Evolutionary conservation across 2,888 invertebrate species (phyloP).

Genomic region (Suillia variegata): DNA sequence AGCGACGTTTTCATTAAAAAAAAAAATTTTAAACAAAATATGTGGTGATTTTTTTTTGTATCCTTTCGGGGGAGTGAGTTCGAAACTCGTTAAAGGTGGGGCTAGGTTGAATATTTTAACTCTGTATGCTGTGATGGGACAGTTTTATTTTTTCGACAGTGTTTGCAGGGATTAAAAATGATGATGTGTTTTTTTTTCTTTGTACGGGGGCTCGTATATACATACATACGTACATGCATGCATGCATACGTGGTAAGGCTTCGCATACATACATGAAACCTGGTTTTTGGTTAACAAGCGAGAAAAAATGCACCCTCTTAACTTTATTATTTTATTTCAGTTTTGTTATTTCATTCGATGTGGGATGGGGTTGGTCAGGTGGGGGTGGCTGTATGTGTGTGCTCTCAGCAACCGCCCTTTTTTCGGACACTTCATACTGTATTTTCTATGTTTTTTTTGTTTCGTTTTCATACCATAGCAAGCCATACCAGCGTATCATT

Average conservation of each 20-base stretch:
- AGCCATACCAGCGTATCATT: slow-evolving; percentile 36
- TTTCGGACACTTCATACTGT: slow-evolving; percentile 48
- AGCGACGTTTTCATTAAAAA: slow-evolving; percentile 8
- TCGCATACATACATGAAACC: slow-evolving; percentile 35
- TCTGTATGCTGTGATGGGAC: slow-evolving; percentile 41
- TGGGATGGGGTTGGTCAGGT: slow-evolving; percentile 24
- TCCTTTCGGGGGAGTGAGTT: neutral
- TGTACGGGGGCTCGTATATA: slow-evolving; percentile 32
- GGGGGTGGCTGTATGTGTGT: too few species aligned
- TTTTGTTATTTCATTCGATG: neutral
- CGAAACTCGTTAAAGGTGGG: too few species aligned
- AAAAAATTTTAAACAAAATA: neutral
- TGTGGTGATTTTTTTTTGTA: neutral
- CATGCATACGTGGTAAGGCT: too few species aligned
- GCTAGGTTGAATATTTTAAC: slow-evolving; percentile 23
- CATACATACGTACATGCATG: too few species aligned
- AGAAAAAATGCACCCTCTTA: slow-evolving; percentile 40
- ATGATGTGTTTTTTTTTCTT: slow-evolving; percentile 18
- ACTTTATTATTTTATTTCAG: slow-evolving; percentile 51
- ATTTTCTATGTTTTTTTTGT: slow-evolving; percentile 24
- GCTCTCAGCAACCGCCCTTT: slow-evolving; percentile 49
- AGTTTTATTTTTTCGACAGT: slow-evolving; percentile 29
- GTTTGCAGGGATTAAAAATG: slow-evolving; percentile 3
- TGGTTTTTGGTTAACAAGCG: slow-evolving; percentile 29
- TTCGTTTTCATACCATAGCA: too few species aligned